Evolutionary conservation across 2,113 vertebrate species (phyloP).

Genomic region (Leptocoma aspasia): DNA sequence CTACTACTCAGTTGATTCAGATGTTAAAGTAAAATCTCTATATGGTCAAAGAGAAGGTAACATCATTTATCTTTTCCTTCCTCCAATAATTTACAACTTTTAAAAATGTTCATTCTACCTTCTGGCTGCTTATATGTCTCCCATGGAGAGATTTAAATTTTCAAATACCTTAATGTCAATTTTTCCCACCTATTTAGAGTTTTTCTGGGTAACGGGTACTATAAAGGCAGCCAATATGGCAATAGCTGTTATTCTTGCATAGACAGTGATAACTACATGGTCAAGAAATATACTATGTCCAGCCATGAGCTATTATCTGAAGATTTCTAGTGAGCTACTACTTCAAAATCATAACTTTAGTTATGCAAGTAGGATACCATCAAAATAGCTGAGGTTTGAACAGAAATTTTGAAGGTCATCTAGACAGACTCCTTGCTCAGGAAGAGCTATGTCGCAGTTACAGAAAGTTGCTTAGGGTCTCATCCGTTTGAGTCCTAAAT

Average conservation of each 20-base stretch:
- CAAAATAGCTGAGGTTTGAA: background rate
- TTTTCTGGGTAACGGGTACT: background rate
- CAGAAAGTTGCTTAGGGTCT: background rate
- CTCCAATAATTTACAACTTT: background rate
- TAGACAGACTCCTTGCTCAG: background rate
- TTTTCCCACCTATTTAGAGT: background rate
- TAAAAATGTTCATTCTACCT: background rate
- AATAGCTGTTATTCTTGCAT: background rate
- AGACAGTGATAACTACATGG: background rate
- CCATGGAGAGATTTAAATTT: background rate
- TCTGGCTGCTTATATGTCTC: background rate
- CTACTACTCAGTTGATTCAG: background rate
- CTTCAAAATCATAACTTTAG: background rate
- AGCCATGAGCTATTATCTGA: background rate
- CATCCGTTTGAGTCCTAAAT: background rate
- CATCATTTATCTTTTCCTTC: accelerated
- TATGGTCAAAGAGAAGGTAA: background rate
- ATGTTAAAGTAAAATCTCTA: background rate
- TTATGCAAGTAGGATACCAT: background rate
- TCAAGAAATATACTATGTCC: background rate
- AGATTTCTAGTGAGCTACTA: background rate
- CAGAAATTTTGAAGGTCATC: background rate
- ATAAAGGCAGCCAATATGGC: background rate
- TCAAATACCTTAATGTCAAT: background rate
- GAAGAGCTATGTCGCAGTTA: background rate